These are phyloP conservation scores for Heteromyza rotundicornis DNA, from an alignment of 2,888 invertebrate species.

Conservation along the genomic window DNA sequence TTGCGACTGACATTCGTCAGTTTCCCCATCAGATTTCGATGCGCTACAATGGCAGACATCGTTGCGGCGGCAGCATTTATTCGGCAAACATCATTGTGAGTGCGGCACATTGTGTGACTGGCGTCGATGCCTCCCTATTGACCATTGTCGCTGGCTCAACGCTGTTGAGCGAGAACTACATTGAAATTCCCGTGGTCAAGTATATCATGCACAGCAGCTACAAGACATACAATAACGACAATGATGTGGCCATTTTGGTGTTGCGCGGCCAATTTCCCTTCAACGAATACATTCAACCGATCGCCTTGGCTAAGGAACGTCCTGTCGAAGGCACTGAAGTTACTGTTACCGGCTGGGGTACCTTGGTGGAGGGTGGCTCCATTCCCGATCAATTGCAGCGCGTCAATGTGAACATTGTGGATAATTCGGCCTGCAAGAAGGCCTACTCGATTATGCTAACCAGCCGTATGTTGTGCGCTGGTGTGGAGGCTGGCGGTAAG, in stretches of 20 bases:
- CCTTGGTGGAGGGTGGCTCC: conserved; percentile 28
- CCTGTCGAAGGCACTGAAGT: conserved; percentile 36
- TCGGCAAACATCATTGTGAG: conserved; percentile 37
- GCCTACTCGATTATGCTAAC: conserved; percentile 42
- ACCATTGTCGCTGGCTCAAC: conserved; percentile 47
- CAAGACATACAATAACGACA: conserved; percentile 63
- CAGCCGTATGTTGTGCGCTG: conserved; percentile 51
- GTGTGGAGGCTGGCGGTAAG: conserved; percentile 44
- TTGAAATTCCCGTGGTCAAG: conserved; percentile 63
- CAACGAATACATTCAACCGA: conserved; percentile 64
- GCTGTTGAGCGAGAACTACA: conserved; percentile 27
- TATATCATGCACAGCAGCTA: conserved; percentile 67
- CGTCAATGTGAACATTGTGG: conserved; percentile 44
- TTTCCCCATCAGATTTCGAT: conserved; percentile 53
- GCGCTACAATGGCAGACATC: conserved; percentile 45
- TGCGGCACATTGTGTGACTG: conserved; percentile 50
- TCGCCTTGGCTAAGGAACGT: conserved; percentile 66
- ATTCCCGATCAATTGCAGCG: conserved; percentile 40
- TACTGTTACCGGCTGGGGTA: conserved; percentile 53
- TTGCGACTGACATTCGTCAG: conserved; percentile 32
- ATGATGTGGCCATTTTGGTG: conserved; percentile 69
- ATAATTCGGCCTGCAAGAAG: conserved; percentile 38
- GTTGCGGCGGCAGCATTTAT: conserved; percentile 50
- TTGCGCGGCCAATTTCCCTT: conserved; percentile 62
- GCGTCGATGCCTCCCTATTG: conserved; percentile 25